A percentile compares a stretch with the other conserved stretches of the same genome.
phyloP scores from a whole-genome alignment of 2,113 vertebrate species.

The Lampris incognitus region DNA sequence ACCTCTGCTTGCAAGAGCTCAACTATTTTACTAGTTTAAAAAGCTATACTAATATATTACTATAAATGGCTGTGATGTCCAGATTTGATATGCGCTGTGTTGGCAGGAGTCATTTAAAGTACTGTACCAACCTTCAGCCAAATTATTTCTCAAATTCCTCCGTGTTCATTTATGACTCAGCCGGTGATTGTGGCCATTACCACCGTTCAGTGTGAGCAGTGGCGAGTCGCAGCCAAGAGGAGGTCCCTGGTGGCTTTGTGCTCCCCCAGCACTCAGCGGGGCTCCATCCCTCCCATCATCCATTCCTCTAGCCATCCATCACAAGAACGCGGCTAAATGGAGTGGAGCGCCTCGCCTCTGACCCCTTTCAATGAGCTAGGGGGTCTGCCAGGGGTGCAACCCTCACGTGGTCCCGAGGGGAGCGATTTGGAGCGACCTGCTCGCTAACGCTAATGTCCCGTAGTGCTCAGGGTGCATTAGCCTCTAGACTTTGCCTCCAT shows the following conservation, averaged over 20 bases:
- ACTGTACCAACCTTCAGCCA: too few species aligned
- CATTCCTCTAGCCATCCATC: constrained; percentile 68
- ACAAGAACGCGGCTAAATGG: constrained; percentile 72
- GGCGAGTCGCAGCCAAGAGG: constrained; percentile 20
- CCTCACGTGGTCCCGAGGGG: constrained; percentile 43
- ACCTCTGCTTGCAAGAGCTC: background rate
- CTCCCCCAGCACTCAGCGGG: constrained; percentile 43
- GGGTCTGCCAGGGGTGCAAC: constrained; percentile 52
- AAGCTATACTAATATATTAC: too few species aligned
- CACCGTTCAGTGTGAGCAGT: constrained; percentile 29
- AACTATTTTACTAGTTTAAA: too few species aligned
- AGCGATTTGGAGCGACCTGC: constrained; percentile 63
- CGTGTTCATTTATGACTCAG: constrained; percentile 60
- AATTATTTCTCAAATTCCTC: background rate
- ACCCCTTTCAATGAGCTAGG: constrained; percentile 78
- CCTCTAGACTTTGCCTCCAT: constrained; percentile 51
- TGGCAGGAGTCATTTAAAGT: too few species aligned
- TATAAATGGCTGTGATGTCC: too few species aligned
- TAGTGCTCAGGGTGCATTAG: constrained; percentile 72
- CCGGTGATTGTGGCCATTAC: constrained; percentile 69
- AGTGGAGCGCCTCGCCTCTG: constrained; percentile 67
- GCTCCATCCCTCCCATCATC: constrained; percentile 39
- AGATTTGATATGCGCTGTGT: too few species aligned
- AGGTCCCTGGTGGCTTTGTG: constrained; percentile 56
- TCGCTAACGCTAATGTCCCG: constrained; percentile 66